Conservation (phyloP, 1,140 invertebrate genomes). For the Campoletis sonorensis region DNA sequence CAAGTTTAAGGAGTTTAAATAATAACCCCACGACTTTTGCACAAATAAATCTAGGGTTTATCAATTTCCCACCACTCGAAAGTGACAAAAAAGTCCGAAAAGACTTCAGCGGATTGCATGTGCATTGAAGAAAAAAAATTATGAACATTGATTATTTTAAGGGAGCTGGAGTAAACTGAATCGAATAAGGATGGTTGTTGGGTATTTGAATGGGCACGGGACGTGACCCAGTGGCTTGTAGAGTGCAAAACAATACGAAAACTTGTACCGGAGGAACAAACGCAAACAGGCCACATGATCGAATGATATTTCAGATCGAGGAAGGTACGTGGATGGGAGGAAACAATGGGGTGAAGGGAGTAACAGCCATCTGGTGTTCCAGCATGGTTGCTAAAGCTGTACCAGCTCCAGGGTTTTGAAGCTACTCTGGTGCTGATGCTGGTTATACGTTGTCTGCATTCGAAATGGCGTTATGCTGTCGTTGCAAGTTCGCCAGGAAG, state of each 20-base stretch:
- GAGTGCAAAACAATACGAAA: slow-evolving; percentile 49
- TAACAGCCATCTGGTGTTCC: slow-evolving; percentile 48
- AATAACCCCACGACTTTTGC: too few species aligned
- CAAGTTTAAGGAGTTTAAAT: too few species aligned
- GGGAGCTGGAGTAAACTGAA: too few species aligned
- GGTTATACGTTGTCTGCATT: slow-evolving; percentile 52
- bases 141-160: too few species aligned
- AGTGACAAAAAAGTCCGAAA: too few species aligned
- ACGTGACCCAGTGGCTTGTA: not conserved
- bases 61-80: too few species aligned
- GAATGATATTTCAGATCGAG: slow-evolving; percentile 37
- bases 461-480: slow-evolving; percentile 50
- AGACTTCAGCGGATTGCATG: too few species aligned
- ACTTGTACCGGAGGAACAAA: slow-evolving; percentile 37
- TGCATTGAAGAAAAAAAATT: too few species aligned
- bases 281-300: slow-evolving; percentile 37
- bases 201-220: not conserved
- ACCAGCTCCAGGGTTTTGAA: not conserved
- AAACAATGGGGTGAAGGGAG: not conserved
- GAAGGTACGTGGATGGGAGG: not conserved
- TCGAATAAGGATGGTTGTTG: too few species aligned
- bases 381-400: not conserved
- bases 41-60: too few species aligned
- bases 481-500: slow-evolving; percentile 47
- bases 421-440: slow-evolving; percentile 17